Base-by-base conservation (phyloP, 2,797 vertebrate genomes). In the Gambelia wislizenii region DNA sequence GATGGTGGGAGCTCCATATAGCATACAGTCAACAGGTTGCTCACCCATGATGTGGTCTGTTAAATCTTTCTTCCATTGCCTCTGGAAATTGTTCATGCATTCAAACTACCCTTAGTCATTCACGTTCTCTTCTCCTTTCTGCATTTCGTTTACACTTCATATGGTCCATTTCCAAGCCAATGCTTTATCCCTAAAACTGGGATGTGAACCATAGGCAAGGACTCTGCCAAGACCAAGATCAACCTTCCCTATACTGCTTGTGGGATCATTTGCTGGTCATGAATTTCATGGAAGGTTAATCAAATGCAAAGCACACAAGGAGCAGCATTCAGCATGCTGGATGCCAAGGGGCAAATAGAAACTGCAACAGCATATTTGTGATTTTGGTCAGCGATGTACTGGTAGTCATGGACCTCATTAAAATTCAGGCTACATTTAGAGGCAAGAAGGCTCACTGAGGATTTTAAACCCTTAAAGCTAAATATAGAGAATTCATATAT, bases 321-420 rank as follows among this genome's bases (percentile, higher is more conserved):
- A 90, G 92, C 4, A 95, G 89, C 2, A 0, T 0, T 0, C 76
- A 0, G 0, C 89, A 89, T 76, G 93, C 90, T 85, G 87, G 89
- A 91, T 33, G 93, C 94, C 92, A 93, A 87, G 30, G 93, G 92
- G 92, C 86, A 96, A 95, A 95, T 94, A 93, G 94, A 91, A 95
- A 96, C 94, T 30, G 90, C 90, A 94, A 89, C 90, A 89, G 89
- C 90, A 91, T 92, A 95, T 94, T 94, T 95, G 95, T 92, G 90
- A 91, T 92, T 94, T 94, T 93, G 93, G 94, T 93, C 94, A 87
- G 91, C 1, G 0, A 92, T 93, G 79, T 91, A 93, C 90, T 91
- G 85, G 87, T 89, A n/a, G 85, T 94, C 93, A 94, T 93, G 94
- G 94, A 95, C 95, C 93, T 95, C 94, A 94, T 96, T 96, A 96